These are phyloP conservation scores for Zootoca vivipara DNA, from an alignment of 2,113 vertebrate genomes.

Conservation along the genomic window DNA sequence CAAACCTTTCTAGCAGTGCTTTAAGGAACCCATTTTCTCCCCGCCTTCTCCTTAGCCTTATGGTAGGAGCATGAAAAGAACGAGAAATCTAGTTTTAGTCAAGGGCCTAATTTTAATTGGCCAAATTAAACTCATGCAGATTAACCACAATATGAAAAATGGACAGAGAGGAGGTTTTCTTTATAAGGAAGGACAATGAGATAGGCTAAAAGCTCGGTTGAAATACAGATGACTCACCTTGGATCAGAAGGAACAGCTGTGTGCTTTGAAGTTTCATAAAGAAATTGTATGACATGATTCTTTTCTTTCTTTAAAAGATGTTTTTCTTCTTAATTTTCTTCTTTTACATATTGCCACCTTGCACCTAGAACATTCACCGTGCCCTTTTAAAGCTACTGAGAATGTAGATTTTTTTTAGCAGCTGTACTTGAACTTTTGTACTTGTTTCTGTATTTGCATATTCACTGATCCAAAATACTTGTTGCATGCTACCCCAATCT, in stretches of 20 bases:
- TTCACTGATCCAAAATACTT: neutral
- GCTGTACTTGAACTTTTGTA: neutral
- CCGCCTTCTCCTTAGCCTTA: slow-evolving; percentile 6
- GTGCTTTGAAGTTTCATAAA: neutral
- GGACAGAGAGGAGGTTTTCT: slow-evolving; percentile 38
- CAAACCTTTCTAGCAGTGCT: slow-evolving; percentile 15
- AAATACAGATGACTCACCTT: slow-evolving; percentile 29
- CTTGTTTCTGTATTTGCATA: neutral
- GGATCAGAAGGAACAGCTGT: slow-evolving; percentile 31
- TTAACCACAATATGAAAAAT: slow-evolving; percentile 42
- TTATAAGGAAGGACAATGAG: slow-evolving; percentile 41
- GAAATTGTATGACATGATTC: neutral
- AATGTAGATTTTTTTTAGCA: neutral
- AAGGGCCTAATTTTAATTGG: slow-evolving; percentile 32
- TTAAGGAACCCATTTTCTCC: neutral
- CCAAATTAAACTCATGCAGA: neutral
- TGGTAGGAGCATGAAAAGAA: neutral
- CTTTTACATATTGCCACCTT: no score
- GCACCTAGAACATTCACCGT: neutral
- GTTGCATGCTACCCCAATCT: no score
- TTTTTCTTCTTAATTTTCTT: neutral
- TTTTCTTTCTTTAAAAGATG: neutral
- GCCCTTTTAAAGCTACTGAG: neutral
- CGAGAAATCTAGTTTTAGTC: slow-evolving; percentile 39
- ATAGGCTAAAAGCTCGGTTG: slow-evolving; percentile 31